These are phyloP conservation scores for Myocastor coypus DNA, from an alignment of 2,113 vertebrate species.

Conservation along the genomic window DNA sequence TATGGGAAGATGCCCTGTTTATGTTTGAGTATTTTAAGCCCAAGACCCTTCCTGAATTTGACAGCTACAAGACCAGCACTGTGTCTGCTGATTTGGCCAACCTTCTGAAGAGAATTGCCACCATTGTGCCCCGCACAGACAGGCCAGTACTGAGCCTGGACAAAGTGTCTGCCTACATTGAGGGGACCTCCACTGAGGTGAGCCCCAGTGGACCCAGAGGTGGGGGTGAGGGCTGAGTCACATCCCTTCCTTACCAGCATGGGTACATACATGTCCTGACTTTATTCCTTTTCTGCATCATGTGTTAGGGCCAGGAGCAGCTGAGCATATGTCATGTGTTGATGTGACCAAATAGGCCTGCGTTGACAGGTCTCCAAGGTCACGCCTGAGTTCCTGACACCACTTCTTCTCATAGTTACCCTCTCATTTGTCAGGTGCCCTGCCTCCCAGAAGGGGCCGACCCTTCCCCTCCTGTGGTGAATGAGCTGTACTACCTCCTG, in stretches of 20 bases:
- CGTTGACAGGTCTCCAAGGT: not conserved
- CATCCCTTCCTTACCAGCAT: not conserved
- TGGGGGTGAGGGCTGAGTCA: not conserved
- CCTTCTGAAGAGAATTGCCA: constrained; percentile 93
- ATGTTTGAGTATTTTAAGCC: constrained; percentile 99
- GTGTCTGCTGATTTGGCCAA: constrained; percentile 98
- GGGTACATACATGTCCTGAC: not conserved
- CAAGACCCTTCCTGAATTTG: constrained; percentile 97
- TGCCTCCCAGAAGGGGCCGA: constrained; percentile 92
- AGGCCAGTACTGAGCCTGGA: constrained; percentile 93
- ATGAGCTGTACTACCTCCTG: constrained; percentile 96
- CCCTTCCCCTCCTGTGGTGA: constrained; percentile 92
- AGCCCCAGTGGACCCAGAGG: not conserved
- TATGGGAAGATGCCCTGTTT: constrained; percentile 94
- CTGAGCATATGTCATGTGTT: not conserved
- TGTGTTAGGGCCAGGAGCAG: not conserved
- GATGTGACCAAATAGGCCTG: not conserved
- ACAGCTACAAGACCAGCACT: constrained; percentile 99
- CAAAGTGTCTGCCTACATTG: constrained; percentile 95
- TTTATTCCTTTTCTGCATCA: not conserved
- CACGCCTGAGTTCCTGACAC: not conserved
- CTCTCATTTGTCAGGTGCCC: constrained; percentile 88
- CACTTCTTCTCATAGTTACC: not conserved
- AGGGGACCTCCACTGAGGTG: constrained; percentile 94
- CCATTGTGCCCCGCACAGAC: constrained; percentile 92